These are phyloP conservation scores for Vanessa cardui DNA, from an alignment of 2,888 invertebrate genomes.

Conservation along the genomic window DNA sequence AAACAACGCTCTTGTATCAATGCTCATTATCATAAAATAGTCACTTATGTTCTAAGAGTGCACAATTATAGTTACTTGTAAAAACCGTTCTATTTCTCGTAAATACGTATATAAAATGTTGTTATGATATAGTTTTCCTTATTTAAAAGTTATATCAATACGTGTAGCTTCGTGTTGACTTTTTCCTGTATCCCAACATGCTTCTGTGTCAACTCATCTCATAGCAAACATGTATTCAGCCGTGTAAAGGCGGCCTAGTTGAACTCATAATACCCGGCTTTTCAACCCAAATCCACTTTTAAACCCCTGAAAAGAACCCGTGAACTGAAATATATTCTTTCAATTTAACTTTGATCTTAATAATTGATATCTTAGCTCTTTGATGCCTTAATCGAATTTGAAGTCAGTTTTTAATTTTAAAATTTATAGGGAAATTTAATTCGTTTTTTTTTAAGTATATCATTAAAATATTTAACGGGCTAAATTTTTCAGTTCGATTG, in stretches of 20 bases:
- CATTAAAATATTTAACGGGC: no score
- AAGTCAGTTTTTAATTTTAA: neutral
- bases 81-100: no score
- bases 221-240: conserved; percentile 62
- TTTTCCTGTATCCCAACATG: conserved; percentile 38
- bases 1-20: no score
- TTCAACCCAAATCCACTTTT: conserved; percentile 62
- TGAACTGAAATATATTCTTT: conserved; percentile 29
- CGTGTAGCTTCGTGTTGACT: conserved; percentile 13
- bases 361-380: conserved; percentile 29
- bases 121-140: neutral
- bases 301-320: conserved; percentile 49
- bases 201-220: conserved; percentile 67
- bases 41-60: no score
- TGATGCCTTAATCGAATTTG: neutral
- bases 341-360: conserved; percentile 47
- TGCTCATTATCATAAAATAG: no score
- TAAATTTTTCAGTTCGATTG: no score
- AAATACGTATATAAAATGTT: neutral
- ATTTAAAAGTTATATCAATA: neutral
- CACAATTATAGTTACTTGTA: no score
- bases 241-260: conserved; percentile 60
- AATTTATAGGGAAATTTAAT: neutral
- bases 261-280: conserved; percentile 56
- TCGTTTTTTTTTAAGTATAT: no score